These are phyloP conservation scores for Drosophila emarginata DNA, from an alignment of 2,888 invertebrate genomes.

Conservation along the genomic window DNA sequence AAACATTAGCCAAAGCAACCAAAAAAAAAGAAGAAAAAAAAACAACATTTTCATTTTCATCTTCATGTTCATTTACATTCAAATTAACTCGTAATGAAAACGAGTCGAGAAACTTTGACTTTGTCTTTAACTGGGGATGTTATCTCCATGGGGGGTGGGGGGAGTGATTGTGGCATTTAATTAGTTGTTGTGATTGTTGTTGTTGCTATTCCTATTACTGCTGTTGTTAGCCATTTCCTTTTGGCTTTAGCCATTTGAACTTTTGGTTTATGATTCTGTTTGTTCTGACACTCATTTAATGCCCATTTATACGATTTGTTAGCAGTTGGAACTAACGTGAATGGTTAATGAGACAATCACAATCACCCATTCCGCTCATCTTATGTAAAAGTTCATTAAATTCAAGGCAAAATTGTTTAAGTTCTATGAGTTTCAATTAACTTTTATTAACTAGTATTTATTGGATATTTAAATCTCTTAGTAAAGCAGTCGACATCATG, in stretches of 20 bases:
- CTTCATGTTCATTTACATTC: constrained; percentile 77
- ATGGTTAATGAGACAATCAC: constrained; percentile 5
- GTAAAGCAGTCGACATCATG: not conserved
- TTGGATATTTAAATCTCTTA: not conserved
- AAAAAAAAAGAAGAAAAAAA: constrained; percentile 18
- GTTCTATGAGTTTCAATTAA: not conserved
- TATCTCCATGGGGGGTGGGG: constrained; percentile 31
- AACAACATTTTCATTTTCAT: constrained; percentile 35
- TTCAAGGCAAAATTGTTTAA: not conserved
- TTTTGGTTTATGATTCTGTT: constrained; percentile 51
- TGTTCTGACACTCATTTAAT: constrained; percentile 55
- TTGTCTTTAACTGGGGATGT: constrained; percentile 19
- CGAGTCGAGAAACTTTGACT: constrained; percentile 65
- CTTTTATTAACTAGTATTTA: constrained; percentile 2
- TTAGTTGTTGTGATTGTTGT: constrained; percentile 71
- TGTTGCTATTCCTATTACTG: constrained; percentile 28
- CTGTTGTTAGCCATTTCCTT: constrained; percentile 65
- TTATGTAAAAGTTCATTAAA: not conserved
- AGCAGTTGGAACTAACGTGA: constrained; percentile 13
- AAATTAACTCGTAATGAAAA: constrained; percentile 80
- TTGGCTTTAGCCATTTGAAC: constrained; percentile 52
- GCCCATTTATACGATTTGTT: constrained; percentile 46
- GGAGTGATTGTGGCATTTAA: constrained; percentile 66
- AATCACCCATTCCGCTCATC: not conserved
- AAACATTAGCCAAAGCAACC: constrained; percentile 72